A percentile compares a stretch with the other conserved stretches of the same genome.
These are phyloP conservation scores for Terebella lapidaria DNA, from an alignment of 2,888 invertebrate species.

Conservation along the genomic window DNA sequence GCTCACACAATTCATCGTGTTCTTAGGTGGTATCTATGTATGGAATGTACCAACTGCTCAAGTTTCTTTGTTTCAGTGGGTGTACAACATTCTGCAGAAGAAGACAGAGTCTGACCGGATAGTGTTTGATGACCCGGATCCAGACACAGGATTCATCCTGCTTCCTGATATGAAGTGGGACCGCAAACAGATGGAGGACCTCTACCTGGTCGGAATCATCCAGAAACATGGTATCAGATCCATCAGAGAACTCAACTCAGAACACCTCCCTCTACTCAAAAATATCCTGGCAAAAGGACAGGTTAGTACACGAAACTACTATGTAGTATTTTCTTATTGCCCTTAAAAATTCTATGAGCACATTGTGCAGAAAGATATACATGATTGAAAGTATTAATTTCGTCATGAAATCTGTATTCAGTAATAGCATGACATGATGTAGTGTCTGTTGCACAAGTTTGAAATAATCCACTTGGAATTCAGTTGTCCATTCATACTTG, in stretches of 20 bases:
- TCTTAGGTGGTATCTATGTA: too few relatives aligned
- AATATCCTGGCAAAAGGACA: constrained; percentile 73
- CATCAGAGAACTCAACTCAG: constrained; percentile 72
- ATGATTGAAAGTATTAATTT: too few relatives aligned
- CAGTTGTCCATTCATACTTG: too few relatives aligned
- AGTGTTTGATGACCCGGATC: constrained; percentile 73
- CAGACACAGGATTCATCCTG: constrained; percentile 66
- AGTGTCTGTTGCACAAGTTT: too few relatives aligned
- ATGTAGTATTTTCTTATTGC: too few relatives aligned
- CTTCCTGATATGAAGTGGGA: constrained; percentile 97
- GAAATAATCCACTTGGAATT: too few relatives aligned
- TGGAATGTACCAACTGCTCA: too few relatives aligned
- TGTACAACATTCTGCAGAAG: constrained; percentile 90
- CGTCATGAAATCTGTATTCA: too few relatives aligned
- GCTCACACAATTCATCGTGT: background rate
- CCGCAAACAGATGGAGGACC: constrained; percentile 67
- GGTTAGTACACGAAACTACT: constrained; percentile 56
- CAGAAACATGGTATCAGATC: constrained; percentile 71
- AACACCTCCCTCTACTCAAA: constrained; percentile 75
- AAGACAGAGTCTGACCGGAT: constrained; percentile 85
- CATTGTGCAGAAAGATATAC: too few relatives aligned
- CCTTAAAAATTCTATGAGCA: too few relatives aligned
- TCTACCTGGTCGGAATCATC: constrained; percentile 81
- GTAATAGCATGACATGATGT: too few relatives aligned
- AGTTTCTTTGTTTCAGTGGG: constrained; percentile 77